phyloP scores from a whole-genome alignment of 2,797 vertebrate species.

The Thaleichthys pacificus region DNA sequence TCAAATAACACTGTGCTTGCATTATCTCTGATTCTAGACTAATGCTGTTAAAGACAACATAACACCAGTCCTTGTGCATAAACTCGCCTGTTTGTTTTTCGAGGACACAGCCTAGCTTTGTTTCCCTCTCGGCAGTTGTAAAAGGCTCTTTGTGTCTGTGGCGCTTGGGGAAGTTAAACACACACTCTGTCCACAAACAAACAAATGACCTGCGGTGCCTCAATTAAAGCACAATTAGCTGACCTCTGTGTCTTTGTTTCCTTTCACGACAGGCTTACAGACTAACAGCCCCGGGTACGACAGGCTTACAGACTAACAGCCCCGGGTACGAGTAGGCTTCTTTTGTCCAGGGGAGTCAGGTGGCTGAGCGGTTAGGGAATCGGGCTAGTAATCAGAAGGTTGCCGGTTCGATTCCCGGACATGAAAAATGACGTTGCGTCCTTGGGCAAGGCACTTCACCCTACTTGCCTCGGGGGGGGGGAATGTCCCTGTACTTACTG shows the following conservation, averaged over 20 bases:
- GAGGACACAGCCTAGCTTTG: conserved; percentile 19
- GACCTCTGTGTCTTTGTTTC: conserved; percentile 47
- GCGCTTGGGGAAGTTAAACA: conserved; percentile 46
- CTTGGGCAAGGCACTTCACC: no score
- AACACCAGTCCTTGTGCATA: not conserved
- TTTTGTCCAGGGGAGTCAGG: not conserved
- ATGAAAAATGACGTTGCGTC: no score
- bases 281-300: no score
- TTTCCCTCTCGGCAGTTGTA: conserved; percentile 41
- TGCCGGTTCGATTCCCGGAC: no score
- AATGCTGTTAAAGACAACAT: conserved; percentile 2
- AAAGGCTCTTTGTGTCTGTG: conserved; percentile 61
- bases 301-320: no score
- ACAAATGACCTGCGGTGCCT: conserved; percentile 26
- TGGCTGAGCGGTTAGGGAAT: no score
- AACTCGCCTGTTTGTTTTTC: conserved; percentile 40
- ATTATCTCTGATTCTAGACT: not conserved
- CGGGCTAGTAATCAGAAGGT: no score
- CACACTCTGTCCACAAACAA: conserved; percentile 53
- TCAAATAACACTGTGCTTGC: not conserved
- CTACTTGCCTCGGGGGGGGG: no score
- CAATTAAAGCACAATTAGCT: conserved; percentile 63
- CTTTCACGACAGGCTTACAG: conserved; percentile 26
- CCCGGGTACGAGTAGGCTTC: not conserved
- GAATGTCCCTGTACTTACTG: no score